Evolutionary conservation across 2,113 vertebrate genomes (phyloP), one percentile per base, ranked within the genome.

Genomic region (Okapia johnstoni): DNA sequence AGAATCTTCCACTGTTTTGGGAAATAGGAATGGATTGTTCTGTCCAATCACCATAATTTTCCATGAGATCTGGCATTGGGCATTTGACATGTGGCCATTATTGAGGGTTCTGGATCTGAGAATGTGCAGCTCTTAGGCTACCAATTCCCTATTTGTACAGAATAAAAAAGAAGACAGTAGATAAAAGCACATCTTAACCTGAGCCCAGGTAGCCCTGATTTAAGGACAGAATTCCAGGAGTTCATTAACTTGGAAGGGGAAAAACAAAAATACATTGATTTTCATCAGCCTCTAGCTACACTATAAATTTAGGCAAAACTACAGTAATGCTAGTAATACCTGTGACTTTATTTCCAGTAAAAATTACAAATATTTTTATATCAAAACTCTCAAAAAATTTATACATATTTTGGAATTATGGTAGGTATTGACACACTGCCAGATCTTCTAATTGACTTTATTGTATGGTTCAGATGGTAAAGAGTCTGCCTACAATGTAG

Each of bases 291-390:
- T 81, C 43, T 94, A 70, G 15, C 21, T 60, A 46, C 6, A 46
- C 90, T 88, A 63, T 89, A 4, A 93, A 97, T 79, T 48, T 36
- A 89, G 36, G 40, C 25, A 93, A 94, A 95, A 85, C 9, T 63
- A 52, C 4, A 84, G 9, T 83, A 33, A 15, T 60, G 30, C 8
- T 94, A 57, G 19, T 2, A 83, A n/a, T 48, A 26, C 4, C 4
- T 46, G 48, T 14, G 26, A 87, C 66, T 89, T 84, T 85, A 48
- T 83, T 70, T 88, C 23, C 1, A 54, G 10, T 33, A 86, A 57
- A 95, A 90, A 85, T 91, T 43, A 84, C 3, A 94, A 6, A 48
- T 28, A 50, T 55, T 88, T 89, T 97, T 23, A 36, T 66, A n/a
- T 81, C 4, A 94, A 17, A 52, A 63, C 2, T 6, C 23, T 85